Evolutionary conservation across 2,113 vertebrate genomes (phyloP).

Genomic region (Ictalurus punctatus): DNA sequence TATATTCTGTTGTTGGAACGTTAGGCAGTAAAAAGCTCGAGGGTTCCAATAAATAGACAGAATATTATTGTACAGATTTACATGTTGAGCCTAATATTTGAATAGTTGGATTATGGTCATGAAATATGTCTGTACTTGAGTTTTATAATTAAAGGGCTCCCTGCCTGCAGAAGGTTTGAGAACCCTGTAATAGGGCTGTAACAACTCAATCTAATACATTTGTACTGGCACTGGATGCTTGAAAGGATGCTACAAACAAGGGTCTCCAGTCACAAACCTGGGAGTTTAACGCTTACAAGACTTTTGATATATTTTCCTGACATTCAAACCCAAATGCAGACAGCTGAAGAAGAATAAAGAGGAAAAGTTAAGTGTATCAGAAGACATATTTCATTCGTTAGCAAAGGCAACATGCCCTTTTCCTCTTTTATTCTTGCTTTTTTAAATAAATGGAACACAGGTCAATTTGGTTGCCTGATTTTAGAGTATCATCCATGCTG

Average conservation of each 20-base stretch:
- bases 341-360: not conserved
- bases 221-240: not conserved
- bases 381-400: not conserved
- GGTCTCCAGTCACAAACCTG: not conserved
- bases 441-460: not conserved
- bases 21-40: not conserved
- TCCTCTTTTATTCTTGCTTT: not conserved
- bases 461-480: not conserved
- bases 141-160: not conserved
- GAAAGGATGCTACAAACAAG: not conserved
- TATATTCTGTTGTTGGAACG: not conserved
- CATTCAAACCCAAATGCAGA: conserved; percentile 1
- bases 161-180: not conserved
- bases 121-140: not conserved
- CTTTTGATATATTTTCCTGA: conserved; percentile 14
- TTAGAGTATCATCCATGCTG: not conserved
- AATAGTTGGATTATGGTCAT: not conserved
- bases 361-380: not conserved
- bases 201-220: not conserved
- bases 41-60: not conserved
- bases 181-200: not conserved
- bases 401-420: not conserved
- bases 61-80: not conserved
- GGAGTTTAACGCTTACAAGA: not conserved
- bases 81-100: not conserved